Percentiles rank a stretch among this genome's conserved stretches.
These are phyloP conservation scores for Entomyzon cyanotis DNA, from an alignment of 2,113 vertebrate genomes.

Conservation along the genomic window DNA sequence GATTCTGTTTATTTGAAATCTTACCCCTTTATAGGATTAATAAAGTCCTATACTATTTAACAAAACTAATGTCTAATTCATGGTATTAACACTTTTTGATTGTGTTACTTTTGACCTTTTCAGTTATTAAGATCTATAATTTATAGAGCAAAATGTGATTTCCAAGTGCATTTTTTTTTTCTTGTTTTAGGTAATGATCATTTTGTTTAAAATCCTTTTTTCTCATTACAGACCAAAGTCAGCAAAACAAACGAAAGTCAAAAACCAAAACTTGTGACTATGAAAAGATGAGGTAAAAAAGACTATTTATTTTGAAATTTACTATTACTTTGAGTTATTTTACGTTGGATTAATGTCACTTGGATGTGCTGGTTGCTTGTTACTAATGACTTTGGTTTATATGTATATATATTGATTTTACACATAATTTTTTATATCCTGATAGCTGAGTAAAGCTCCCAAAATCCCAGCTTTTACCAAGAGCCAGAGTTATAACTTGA, in stretches of 20 bases:
- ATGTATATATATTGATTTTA: neutral
- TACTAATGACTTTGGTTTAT: neutral
- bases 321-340: neutral
- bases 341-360: neutral
- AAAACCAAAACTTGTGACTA: slow-evolving; percentile 54
- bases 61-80: neutral
- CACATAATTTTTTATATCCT: neutral
- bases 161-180: neutral
- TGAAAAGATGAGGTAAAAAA: slow-evolving; percentile 67
- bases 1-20: neutral
- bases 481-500: neutral
- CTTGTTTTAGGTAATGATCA: neutral
- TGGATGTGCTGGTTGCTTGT: neutral
- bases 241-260: slow-evolving; percentile 63
- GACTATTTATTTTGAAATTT: neutral
- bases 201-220: neutral
- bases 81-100: neutral
- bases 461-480: no score
- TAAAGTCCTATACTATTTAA: neutral
- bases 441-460: neutral
- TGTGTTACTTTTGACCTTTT: neutral
- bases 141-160: neutral
- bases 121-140: neutral
- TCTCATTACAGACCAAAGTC: slow-evolving; percentile 48
- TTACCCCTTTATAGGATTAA: neutral